Base-by-base conservation (phyloP, 2,113 vertebrate genomes). In the Dasyprocta punctata region DNA sequence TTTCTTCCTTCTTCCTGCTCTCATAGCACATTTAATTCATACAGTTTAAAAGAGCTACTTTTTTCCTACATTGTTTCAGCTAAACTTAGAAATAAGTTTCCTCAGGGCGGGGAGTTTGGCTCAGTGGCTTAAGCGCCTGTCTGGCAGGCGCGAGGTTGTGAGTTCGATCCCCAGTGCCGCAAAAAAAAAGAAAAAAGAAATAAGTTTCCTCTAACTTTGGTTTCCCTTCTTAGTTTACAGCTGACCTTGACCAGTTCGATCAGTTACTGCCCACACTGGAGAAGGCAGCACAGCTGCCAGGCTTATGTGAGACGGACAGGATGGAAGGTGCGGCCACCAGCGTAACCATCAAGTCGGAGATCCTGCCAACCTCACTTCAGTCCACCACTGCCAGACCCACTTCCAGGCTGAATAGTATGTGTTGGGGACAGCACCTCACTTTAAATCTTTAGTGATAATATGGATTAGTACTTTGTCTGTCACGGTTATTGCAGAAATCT, bases 191-290 rank as follows among this genome's bases (percentile, higher is more conserved):
- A n/a, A n/a, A n/a, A n/a, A n/a, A n/a, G n/a, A n/a, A n/a, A n/a
- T 83, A 41, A 11, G n/a, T 78, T 67, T 95, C 65, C 36, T 84
- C 65, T 97, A 95, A 73, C 92, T 77, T 92, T 78, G n/a, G 73
- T 95, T 95, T 86, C 60, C 28, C 4, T 77, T 96, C 92, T 93
- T 65, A 98, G 98, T 98, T 99, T 89, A 88, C 98, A 77, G 98
- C 98, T 16, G 99, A 99, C 96, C 98, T 99, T 95, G 99, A 99
- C 90, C 98, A 99, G 97, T 98, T 99, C 92, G 98, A 98, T 97
- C 99, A 99, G 98, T 98, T 99, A 94, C 98, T 99, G 90, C 99
- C 99, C n/a, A 98, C 99, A 0, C 98, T 99, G 97, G 99, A 99
- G 98, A 99, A 99, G 97, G 98, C 98, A 0, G 98, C 98, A 28